phyloP scores from a whole-genome alignment of 2,888 invertebrate species.

The Euzophera pinguis region DNA sequence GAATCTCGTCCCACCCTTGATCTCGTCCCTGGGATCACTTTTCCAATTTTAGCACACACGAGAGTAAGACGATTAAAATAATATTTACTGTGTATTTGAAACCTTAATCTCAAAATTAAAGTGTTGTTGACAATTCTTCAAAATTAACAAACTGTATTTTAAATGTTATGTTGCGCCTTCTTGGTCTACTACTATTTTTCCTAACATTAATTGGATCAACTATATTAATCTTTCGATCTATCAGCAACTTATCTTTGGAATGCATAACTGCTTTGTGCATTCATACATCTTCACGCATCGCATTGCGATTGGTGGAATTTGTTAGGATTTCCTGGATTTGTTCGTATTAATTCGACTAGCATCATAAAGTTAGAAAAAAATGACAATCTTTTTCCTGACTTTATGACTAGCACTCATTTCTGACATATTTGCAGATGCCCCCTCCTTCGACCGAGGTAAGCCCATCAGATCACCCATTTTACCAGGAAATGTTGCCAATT shows the following conservation, averaged over 20 bases:
- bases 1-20: no score
- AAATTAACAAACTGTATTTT: not conserved
- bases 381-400: not conserved
- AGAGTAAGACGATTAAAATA: not conserved
- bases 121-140: not conserved
- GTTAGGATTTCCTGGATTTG: slow-evolving; percentile 59
- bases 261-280: slow-evolving; percentile 70
- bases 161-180: not conserved
- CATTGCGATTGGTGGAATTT: slow-evolving; percentile 50
- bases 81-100: not conserved
- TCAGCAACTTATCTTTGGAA: slow-evolving; percentile 27
- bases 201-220: slow-evolving; percentile 17
- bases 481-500: slow-evolving; percentile 68
- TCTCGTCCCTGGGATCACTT: no score
- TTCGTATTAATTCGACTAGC: slow-evolving; percentile 13
- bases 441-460: slow-evolving; percentile 70
- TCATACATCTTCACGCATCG: slow-evolving; percentile 37
- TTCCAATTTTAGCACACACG: no score
- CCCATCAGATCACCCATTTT: slow-evolving; percentile 45
- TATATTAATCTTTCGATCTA: slow-evolving; percentile 5
- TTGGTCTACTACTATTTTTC: not conserved
- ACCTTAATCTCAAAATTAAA: not conserved
- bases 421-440: slow-evolving; percentile 70
- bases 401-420: slow-evolving; percentile 43
- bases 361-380: not conserved